Base-by-base conservation (phyloP, 2,888 invertebrate species). In the Saturnia pavonia region DNA sequence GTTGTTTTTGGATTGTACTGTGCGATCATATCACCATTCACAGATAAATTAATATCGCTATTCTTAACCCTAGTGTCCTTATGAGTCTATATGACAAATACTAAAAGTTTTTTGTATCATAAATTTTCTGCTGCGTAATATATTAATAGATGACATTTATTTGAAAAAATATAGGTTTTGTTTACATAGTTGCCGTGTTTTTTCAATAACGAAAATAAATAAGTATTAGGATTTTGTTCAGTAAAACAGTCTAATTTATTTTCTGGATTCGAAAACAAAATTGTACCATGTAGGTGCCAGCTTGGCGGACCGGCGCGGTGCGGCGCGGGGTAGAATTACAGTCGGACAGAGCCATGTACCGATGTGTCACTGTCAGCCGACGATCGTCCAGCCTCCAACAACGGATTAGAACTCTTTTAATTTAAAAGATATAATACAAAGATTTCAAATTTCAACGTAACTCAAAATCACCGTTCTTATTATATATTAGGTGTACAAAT, bases 301-400 rank as follows among this genome's bases (percentile, higher is more conserved):
- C 77, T 75, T 75, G 78, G 79, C 84, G 83, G 80, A 81, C 83
- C 78, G 82, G 91, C 34, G 6, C n/a, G n/a, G n/a, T n/a, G n/a
- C n/a, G n/a, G n/a, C 90, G 89, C 79, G 82, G 91, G 91, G 89
- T 93, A 88, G 92, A 92, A 92, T 92, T 92, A 93, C 91, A 93
- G 86, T 89, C 83, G 89, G 91, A 91, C 91, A 87, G 87, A 89
- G 85, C 88, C 93, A 79, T 94, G 94, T 94, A 94, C 90, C 93
- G 89, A 94, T 94, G 93, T 92, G 94, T 94, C 94, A 94, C 91
- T 94, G 94, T 94, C 94, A 94, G 81, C 80, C 88, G 79, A 79
- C 89, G 86, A 88, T 88, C 88, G 90, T 82, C 85, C 84, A 74
- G 84, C 85, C 82, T 78, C 82, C 83, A 81, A 78, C 80, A 79